Base-by-base conservation (phyloP, 2,888 invertebrate genomes). In the Serrognathus titanus region DNA sequence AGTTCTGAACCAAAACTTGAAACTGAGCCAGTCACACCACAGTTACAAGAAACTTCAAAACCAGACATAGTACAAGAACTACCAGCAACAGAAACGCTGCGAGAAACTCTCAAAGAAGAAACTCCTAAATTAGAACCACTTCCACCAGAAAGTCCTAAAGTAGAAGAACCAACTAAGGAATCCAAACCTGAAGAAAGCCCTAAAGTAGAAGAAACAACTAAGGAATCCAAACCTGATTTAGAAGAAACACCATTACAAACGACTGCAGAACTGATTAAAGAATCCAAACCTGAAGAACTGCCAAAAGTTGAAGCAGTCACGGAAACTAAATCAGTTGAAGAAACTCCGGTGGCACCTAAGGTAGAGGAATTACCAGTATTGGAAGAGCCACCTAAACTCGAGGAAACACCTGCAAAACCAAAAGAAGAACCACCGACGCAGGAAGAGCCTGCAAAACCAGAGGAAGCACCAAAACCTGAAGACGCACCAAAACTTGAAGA, bases 261-360 rank as follows among this genome's bases (percentile, higher is more conserved):
- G n/a, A n/a, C 20, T 20, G 20, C 20, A 20, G n/a, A n/a, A n/a
- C n/a, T n/a, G n/a, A 20, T 4, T 31, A 31, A 6, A 31, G 24
- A 31, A 31, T 31, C 24, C 24, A 31, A 59, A 67, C 67, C 56
- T 24, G 55, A n/a, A n/a, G n/a, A n/a, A n/a, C n/a, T n/a, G n/a
- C n/a, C 60, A 48, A 40, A 61, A 60, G 24, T 63, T 62, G 57
- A 31, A 31, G 6, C 7, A 31, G 24, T 31, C 24, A 31, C 24
- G 6, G 55, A 71, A 51, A 60, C 65, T 12, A 40, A 40, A 40
- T 7, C 40, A 11, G 38, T 40, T 40, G 40, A 31, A 31, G 24
- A 56, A 51, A 43, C 51, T 8, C 48, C 56, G 4, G 72, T 72
- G 12, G 58, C 60, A 38, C 60, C 61, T 6, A 73, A 71, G n/a